These are phyloP conservation scores for Eupithecia abbreviata DNA, from an alignment of 2,888 invertebrate genomes.

Conservation along the genomic window DNA sequence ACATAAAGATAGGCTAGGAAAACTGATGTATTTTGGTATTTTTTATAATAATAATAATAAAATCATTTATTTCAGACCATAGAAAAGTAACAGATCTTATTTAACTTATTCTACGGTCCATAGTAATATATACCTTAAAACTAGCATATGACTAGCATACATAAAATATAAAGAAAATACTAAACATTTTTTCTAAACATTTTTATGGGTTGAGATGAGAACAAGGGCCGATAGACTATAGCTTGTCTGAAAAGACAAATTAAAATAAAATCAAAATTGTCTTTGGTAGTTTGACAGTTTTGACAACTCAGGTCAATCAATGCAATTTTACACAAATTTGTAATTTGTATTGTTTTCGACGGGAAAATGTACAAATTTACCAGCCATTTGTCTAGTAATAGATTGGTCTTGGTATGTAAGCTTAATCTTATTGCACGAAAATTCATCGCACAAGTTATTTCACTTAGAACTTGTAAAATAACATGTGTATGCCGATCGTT, in stretches of 20 bases:
- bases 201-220: background rate
- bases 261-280: background rate
- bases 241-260: background rate
- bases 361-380: conserved; percentile 81
- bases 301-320: conserved; percentile 61
- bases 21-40: too few relatives aligned
- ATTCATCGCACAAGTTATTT: conserved; percentile 4
- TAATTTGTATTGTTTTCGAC: conserved; percentile 53
- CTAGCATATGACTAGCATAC: too few relatives aligned
- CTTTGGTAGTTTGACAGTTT: background rate
- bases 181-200: too few relatives aligned
- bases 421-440: conserved; percentile 11
- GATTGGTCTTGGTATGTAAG: conserved; percentile 73
- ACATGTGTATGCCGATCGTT: background rate
- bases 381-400: conserved; percentile 71
- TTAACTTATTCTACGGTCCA: too few relatives aligned
- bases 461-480: background rate
- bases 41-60: too few relatives aligned
- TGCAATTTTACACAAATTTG: conserved; percentile 45
- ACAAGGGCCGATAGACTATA: background rate
- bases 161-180: too few relatives aligned
- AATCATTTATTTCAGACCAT: too few relatives aligned
- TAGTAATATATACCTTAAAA: too few relatives aligned
- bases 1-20: too few relatives aligned
- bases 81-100: too few relatives aligned